Evolutionary conservation across 2,797 vertebrate genomes (phyloP).

Genomic region (Psittacula derbiana): DNA sequence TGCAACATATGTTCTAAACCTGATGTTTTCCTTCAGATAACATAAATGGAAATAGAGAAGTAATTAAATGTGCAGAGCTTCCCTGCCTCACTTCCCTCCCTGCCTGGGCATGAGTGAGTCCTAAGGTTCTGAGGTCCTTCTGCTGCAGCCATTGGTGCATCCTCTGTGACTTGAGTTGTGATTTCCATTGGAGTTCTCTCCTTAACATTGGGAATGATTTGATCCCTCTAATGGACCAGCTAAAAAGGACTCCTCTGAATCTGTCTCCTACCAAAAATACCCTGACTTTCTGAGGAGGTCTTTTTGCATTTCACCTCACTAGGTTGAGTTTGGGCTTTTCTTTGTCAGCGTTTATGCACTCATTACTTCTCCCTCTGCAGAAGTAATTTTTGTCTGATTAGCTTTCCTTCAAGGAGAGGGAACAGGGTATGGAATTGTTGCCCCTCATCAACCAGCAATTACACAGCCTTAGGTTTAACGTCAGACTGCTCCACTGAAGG

Average conservation of each 20-base stretch:
- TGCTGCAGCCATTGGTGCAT: neutral
- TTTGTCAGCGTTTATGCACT: neutral
- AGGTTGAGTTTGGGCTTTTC: neutral
- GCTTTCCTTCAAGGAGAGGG: neutral
- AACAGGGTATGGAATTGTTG: neutral
- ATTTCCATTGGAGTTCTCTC: neutral
- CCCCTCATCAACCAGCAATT: neutral
- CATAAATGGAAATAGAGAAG: neutral
- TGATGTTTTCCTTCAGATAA: neutral
- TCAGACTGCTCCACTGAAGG: neutral
- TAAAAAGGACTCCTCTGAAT: neutral
- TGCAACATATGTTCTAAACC: neutral
- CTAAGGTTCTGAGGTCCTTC: neutral
- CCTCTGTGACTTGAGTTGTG: accelerated
- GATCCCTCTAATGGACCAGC: neutral
- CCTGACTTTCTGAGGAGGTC: neutral
- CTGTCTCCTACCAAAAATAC: neutral
- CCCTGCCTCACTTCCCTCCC: neutral
- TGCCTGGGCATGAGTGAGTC: neutral
- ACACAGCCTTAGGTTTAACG: neutral
- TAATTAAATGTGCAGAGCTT: neutral
- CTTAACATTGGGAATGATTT: neutral
- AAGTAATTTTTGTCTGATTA: neutral
- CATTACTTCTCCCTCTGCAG: neutral
- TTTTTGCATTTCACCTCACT: neutral